These are phyloP conservation scores for Enteromius viviparus DNA, from an alignment of 2,797 vertebrate genomes.

Conservation along the genomic window DNA sequence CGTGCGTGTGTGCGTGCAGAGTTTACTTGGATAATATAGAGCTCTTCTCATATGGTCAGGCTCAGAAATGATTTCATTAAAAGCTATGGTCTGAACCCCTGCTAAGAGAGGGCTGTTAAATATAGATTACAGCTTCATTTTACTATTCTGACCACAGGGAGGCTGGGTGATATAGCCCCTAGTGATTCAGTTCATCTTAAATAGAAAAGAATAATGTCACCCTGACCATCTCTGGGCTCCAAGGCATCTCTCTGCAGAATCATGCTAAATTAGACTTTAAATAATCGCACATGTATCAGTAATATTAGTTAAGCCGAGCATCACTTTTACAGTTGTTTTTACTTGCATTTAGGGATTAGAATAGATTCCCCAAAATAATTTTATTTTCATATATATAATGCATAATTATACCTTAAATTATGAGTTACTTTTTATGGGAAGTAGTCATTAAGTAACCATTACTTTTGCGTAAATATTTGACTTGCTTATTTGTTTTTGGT, in stretches of 20 bases:
- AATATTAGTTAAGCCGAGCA: not conserved
- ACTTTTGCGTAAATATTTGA: not conserved
- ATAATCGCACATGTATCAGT: not conserved
- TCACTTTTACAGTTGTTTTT: not conserved
- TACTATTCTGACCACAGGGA: not conserved
- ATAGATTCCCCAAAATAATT: not conserved
- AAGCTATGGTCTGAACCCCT: not conserved
- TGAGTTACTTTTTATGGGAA: not conserved
- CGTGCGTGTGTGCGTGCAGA: not conserved
- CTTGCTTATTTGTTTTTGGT: too few species aligned
- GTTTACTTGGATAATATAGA: not conserved
- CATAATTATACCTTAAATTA: not conserved
- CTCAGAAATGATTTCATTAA: not conserved
- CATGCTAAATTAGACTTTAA: slow-evolving; percentile 1
- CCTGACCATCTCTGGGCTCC: not conserved
- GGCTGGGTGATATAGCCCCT: not conserved
- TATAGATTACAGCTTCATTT: slow-evolving; percentile 25
- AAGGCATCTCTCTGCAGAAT: slow-evolving; percentile 13
- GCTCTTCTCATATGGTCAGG: not conserved
- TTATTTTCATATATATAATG: not conserved
- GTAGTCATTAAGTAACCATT: not conserved
- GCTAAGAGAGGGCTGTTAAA: not conserved
- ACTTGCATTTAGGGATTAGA: not conserved
- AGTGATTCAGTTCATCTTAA: slow-evolving; percentile 12
- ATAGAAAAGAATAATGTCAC: slow-evolving; percentile 14